Evolutionary conservation across 2,797 vertebrate genomes (phyloP), one percentile per base, ranked within the genome.

Genomic region (Dicrostonyx torquatus): DNA sequence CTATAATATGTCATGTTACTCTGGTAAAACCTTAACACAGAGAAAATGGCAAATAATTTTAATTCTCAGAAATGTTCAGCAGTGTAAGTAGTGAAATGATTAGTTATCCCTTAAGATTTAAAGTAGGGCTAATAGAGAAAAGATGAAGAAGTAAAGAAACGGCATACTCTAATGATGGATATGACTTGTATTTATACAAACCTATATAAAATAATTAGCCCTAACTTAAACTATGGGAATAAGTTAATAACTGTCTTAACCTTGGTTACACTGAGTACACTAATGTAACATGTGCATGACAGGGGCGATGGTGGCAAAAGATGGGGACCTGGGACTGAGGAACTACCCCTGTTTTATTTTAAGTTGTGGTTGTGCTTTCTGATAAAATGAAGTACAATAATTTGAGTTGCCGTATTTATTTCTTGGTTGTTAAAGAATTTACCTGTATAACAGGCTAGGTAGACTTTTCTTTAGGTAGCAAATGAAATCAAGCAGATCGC

Each of bases 121-220:
- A 60, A 20, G 43, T 88, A 50, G 17, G 13, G 2, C 0, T 58
- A 15, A 3, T 37, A 4, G 18, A 4, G 1, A 3, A 86, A 4
- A 9, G 18, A 66, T 37, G 7, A 62, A 75, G 29, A 70, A 29
- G 20, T 37, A 24, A 92, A 34, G 14, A 37, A 80, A 5, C 0
- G 50, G 0, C 24, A 58, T 60, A 66, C 12, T 72, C 1, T 37
- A 22, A 82, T 86, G 13, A 4, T 37, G 2, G 5, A 12, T 53
- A 64, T 82, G 20, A 72, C 6, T 26, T 40, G 12, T 3, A 68
- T 88, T 95, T 89, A 26, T 91, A 20, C 77, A 87, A 82, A 37
- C 4, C 1, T 34, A 18, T 7, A 26, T 37, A 73, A 82, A 20
- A 66, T 8, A 76, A 18, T 45, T 62, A 91, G 8, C 15, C 2